Percentiles rank a stretch among this genome's conserved stretches.
These are phyloP conservation scores for Crenuchus spilurus DNA, from an alignment of 2,797 vertebrate genomes.

Conservation along the genomic window DNA sequence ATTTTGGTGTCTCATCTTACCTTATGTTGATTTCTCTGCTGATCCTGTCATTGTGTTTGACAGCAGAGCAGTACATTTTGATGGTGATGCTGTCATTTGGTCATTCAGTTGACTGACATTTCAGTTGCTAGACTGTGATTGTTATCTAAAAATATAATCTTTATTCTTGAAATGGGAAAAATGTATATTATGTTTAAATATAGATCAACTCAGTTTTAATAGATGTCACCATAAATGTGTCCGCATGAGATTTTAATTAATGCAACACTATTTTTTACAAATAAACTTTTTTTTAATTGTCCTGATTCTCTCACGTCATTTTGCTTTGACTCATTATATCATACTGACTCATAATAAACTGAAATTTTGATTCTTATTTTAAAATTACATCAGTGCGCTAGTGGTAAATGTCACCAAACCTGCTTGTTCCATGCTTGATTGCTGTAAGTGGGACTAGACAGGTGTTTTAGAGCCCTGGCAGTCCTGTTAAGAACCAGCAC, in stretches of 20 bases:
- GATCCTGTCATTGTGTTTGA: background rate
- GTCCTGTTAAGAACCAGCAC: constrained; percentile 51
- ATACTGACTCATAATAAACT: too few species aligned
- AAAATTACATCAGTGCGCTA: background rate
- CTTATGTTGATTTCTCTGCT: background rate
- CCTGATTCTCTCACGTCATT: too few species aligned
- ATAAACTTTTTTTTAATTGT: too few species aligned
- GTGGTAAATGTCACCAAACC: background rate
- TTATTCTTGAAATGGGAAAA: background rate
- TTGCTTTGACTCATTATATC: too few species aligned
- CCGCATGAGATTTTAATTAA: too few species aligned
- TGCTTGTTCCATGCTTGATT: constrained; percentile 54
- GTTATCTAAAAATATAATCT: background rate
- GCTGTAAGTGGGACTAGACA: constrained; percentile 52
- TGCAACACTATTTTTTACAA: too few species aligned
- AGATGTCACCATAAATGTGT: too few species aligned
- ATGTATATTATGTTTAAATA: too few species aligned
- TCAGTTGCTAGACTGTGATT: background rate
- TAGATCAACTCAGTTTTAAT: background rate
- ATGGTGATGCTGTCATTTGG: background rate
- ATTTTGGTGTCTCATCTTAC: background rate
- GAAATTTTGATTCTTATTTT: background rate
- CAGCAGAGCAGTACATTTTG: background rate
- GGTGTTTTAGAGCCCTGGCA: constrained; percentile 12
- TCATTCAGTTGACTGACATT: background rate